Percentiles rank a stretch among this genome's conserved stretches.
These are phyloP conservation scores for Apis florea DNA, from an alignment of 1,140 invertebrate species.

Conservation along the genomic window DNA sequence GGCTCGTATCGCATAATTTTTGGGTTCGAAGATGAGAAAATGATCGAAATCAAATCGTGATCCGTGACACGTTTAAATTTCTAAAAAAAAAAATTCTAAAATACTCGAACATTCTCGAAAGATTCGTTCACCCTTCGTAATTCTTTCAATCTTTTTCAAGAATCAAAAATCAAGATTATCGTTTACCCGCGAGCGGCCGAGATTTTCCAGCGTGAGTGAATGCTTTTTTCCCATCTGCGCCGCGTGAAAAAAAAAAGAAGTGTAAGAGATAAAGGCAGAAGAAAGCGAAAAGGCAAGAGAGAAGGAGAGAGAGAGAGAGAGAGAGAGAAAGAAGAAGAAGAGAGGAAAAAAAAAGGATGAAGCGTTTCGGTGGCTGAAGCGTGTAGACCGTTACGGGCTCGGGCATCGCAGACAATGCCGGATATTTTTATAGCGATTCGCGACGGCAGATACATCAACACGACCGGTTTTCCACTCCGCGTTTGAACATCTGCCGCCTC, in stretches of 20 bases:
- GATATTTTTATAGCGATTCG: slow-evolving; percentile 81
- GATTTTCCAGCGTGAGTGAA: neutral
- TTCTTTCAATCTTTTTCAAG: no score
- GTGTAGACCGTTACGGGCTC: slow-evolving; percentile 74
- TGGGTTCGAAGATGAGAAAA: no score
- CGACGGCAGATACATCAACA: slow-evolving; percentile 80
- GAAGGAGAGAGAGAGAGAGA: neutral
- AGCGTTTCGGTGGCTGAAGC: slow-evolving; percentile 49
- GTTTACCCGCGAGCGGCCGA: neutral
- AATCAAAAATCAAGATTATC: no score
- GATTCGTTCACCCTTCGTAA: no score
- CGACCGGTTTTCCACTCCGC: slow-evolving; percentile 79
- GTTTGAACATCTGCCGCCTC: slow-evolving; percentile 79
- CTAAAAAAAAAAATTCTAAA: no score
- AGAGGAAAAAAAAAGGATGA: slow-evolving; percentile 50
- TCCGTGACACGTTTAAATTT: no score
- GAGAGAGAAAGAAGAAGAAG: slow-evolving; percentile 14
- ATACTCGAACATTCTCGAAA: no score
- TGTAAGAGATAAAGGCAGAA: neutral
- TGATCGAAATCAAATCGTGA: no score
- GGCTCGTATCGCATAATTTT: no score
- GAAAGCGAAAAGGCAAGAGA: neutral
- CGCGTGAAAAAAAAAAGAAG: neutral
- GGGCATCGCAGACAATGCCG: slow-evolving; percentile 75
- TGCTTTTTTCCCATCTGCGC: neutral